These are phyloP conservation scores for chimpanzee (Pan troglodytes) DNA, from an alignment of 2,113 vertebrate genomes.

Conservation along the genomic window NHGRI_mPanTro3-v2.1_pri NC_072403.2:78384001-78384500, in stretches of 20 bases:
- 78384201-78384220: neutral
- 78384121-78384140: neutral
- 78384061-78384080: neutral
- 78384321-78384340: neutral
- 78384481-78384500: neutral
- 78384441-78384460: neutral
- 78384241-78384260: neutral
- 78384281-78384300: neutral
- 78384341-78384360: neutral
- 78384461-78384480: neutral
- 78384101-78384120: neutral
- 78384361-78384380: fast-evolving
- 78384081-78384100: neutral
- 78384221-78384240: neutral
- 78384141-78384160: neutral
- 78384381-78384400: no score
- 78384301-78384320: neutral
- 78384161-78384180: neutral
- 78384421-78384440: neutral
- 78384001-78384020: neutral
- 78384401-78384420: neutral
- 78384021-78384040: neutral
- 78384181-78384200: neutral
- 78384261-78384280: neutral
- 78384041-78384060: neutral